phyloP scores from a whole-genome alignment of 2,797 vertebrate species.

The Huso huso region DNA sequence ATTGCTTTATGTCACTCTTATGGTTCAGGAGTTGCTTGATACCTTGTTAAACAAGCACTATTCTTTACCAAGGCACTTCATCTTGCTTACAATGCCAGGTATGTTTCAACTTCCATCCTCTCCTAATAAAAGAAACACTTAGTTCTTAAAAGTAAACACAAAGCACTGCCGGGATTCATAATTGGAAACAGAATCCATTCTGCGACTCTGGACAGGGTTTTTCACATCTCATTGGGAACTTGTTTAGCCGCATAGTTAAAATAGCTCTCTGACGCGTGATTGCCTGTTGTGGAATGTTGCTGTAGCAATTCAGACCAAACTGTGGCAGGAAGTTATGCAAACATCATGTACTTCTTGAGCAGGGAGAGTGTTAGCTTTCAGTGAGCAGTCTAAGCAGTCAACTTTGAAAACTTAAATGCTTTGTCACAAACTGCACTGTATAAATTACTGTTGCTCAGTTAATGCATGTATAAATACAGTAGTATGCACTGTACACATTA shows the following conservation, averaged over 20 bases:
- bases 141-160: conserved; percentile 18
- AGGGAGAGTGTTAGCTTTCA: conserved; percentile 40
- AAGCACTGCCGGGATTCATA: conserved; percentile 24
- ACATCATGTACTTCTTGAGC: conserved; percentile 45
- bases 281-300: conserved; percentile 74
- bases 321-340: conserved; percentile 67
- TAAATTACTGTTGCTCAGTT: no score
- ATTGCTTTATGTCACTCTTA: no score
- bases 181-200: conserved; percentile 46
- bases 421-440: no score
- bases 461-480: no score
- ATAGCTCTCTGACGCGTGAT: conserved; percentile 75
- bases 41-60: background rate
- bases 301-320: conserved; percentile 59
- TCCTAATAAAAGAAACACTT: background rate
- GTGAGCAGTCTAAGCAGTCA: background rate
- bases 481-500: no score
- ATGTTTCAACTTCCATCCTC: conserved; percentile 10
- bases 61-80: conserved; percentile 5
- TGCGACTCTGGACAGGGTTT: conserved; percentile 45
- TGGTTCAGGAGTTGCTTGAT: background rate
- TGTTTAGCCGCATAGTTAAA: conserved; percentile 75
- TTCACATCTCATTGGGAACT: conserved; percentile 58
- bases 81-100: background rate
- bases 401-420: no score